These are phyloP conservation scores for Periophthalmus magnuspinnatus DNA, from an alignment of 2,797 vertebrate genomes.

Conservation along the genomic window DNA sequence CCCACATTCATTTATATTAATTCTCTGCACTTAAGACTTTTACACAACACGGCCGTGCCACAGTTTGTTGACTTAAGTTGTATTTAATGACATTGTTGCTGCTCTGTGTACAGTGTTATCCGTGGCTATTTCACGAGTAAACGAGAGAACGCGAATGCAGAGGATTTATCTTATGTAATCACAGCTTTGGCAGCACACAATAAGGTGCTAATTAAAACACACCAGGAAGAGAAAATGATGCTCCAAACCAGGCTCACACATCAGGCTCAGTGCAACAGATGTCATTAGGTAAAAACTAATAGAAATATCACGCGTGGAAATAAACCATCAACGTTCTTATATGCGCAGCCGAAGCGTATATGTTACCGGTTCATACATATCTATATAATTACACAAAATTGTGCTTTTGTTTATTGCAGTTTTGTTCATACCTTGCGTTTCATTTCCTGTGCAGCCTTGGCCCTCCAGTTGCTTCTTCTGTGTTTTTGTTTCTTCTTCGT, in stretches of 20 bases:
- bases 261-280: slow-evolving; percentile 11
- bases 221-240: slow-evolving; percentile 15
- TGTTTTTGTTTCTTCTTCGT: too few relatives aligned
- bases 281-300: slow-evolving; percentile 1
- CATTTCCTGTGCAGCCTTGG: too few relatives aligned
- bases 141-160: not conserved
- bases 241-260: slow-evolving; percentile 13
- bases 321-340: not conserved
- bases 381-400: too few relatives aligned
- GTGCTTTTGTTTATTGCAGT: too few relatives aligned
- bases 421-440: too few relatives aligned
- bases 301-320: not conserved
- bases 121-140: slow-evolving; percentile 3
- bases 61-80: not conserved
- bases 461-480: too few relatives aligned
- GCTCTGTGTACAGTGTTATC: not conserved
- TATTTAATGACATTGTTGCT: slow-evolving; percentile 7
- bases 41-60: not conserved
- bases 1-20: not conserved
- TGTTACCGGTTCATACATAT: too few relatives aligned
- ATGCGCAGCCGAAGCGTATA: too few relatives aligned
- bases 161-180: slow-evolving; percentile 37
- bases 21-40: not conserved
- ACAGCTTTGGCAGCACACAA: slow-evolving; percentile 44
- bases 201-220: slow-evolving; percentile 62